Conservation (phyloP, 2,113 vertebrate genomes). For the Meles meles region DNA sequence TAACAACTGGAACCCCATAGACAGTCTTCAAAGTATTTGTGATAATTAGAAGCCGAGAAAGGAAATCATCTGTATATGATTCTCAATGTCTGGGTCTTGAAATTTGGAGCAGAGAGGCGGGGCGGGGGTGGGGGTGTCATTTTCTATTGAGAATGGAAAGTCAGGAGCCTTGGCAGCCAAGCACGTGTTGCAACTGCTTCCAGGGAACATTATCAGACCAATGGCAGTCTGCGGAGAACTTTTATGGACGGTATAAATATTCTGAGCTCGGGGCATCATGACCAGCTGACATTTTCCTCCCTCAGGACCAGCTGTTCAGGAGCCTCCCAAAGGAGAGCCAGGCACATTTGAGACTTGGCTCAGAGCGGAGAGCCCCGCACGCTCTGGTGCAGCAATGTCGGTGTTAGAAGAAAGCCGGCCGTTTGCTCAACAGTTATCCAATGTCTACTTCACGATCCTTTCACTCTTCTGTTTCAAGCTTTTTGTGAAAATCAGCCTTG, state of each 20-base stretch:
- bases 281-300: constrained; percentile 85
- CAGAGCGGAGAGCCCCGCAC: constrained; percentile 68
- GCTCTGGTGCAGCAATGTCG: constrained; percentile 84
- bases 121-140: background rate
- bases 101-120: background rate
- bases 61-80: background rate
- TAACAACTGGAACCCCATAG: background rate
- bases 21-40: background rate
- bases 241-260: constrained; percentile 86
- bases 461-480: constrained; percentile 98
- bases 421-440: constrained; percentile 92
- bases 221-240: constrained; percentile 71
- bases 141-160: constrained; percentile 65
- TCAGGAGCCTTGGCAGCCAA: constrained; percentile 44
- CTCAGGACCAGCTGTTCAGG: constrained; percentile 86
- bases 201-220: constrained; percentile 68
- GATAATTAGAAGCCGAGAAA: background rate
- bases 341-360: constrained; percentile 81
- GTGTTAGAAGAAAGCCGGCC: constrained; percentile 89
- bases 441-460: constrained; percentile 97
- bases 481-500: constrained; percentile 97
- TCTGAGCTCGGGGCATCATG: constrained; percentile 83
- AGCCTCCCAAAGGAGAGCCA: constrained; percentile 81
- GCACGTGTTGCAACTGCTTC: constrained; percentile 50
- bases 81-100: background rate